A percentile compares a stretch with the other conserved stretches of the same genome.
phyloP scores from a whole-genome alignment of 2,797 vertebrate species.

The Danio aesculapii region DNA sequence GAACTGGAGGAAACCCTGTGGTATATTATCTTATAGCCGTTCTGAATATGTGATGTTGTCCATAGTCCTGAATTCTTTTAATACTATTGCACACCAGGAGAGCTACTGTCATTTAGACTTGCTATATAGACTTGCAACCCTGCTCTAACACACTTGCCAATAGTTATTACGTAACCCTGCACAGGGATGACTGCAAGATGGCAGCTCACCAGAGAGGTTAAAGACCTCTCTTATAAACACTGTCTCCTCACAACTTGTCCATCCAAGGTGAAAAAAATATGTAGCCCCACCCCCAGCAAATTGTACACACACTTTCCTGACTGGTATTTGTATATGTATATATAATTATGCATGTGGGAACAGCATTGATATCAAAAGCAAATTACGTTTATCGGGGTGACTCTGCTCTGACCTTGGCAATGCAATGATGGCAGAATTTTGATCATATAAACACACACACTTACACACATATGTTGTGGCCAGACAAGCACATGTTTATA shows the following conservation, averaged over 20 bases:
- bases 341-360: slow-evolving; percentile 24
- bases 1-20: neutral
- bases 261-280: neutral
- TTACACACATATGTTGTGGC: slow-evolving; percentile 26
- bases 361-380: slow-evolving; percentile 17
- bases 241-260: no score
- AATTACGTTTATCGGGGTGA: slow-evolving; percentile 33
- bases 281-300: neutral
- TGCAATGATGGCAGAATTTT: slow-evolving; percentile 23
- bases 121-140: no score
- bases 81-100: neutral
- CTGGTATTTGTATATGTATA: neutral
- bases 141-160: no score
- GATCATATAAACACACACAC: neutral
- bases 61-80: neutral
- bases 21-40: neutral
- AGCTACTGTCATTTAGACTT: no score
- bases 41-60: neutral
- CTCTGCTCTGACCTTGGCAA: slow-evolving; percentile 38
- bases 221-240: no score
- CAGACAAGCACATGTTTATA: slow-evolving; percentile 52
- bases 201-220: no score
- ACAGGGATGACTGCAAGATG: no score
- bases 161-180: no score
- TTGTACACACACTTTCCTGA: neutral